Percentiles rank a stretch among this genome's conserved stretches.
phyloP scores from a whole-genome alignment of 2,888 invertebrate genomes.

The Cloeon dipterum region DNA sequence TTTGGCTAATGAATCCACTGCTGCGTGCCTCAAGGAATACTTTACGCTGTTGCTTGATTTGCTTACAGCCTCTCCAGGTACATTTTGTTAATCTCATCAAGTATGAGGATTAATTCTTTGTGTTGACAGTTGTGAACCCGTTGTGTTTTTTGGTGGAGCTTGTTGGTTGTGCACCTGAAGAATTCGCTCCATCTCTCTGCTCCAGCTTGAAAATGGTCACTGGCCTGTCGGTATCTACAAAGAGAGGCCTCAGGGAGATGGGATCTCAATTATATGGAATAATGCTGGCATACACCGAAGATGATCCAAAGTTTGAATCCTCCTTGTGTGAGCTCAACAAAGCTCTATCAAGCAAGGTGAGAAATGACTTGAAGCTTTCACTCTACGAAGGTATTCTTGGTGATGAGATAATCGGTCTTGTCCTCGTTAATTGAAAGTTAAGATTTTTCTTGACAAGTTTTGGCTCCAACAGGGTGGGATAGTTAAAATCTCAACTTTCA shows the following conservation, averaged over 20 bases:
- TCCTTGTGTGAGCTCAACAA: conserved; percentile 29
- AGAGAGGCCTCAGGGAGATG: conserved; percentile 50
- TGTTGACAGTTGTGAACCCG: conserved; percentile 29
- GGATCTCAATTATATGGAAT: conserved; percentile 55
- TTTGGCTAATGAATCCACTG: conserved; percentile 14
- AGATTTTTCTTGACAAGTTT: no score
- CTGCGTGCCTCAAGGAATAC: no score
- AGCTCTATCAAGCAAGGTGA: conserved; percentile 24
- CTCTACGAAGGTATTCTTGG: no score
- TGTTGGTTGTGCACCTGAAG: conserved; percentile 54
- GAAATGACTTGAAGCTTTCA: no score
- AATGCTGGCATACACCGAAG: conserved; percentile 32
- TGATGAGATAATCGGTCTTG: no score
- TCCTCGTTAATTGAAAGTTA: no score
- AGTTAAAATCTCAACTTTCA: no score
- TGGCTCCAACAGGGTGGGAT: no score
- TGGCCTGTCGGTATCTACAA: no score
- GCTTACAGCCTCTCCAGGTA: conserved; percentile 3
- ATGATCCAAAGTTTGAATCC: conserved; percentile 24
- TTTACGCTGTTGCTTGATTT: no score
- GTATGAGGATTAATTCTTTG: conserved; percentile 2
- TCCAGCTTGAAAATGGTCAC: conserved; percentile 37
- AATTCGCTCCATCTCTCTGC: conserved; percentile 36
- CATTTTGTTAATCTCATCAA: no score
- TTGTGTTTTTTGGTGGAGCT: conserved; percentile 61